These are phyloP conservation scores for Sussaba pulchella DNA, from an alignment of 2,888 invertebrate species.

Conservation along the genomic window DNA sequence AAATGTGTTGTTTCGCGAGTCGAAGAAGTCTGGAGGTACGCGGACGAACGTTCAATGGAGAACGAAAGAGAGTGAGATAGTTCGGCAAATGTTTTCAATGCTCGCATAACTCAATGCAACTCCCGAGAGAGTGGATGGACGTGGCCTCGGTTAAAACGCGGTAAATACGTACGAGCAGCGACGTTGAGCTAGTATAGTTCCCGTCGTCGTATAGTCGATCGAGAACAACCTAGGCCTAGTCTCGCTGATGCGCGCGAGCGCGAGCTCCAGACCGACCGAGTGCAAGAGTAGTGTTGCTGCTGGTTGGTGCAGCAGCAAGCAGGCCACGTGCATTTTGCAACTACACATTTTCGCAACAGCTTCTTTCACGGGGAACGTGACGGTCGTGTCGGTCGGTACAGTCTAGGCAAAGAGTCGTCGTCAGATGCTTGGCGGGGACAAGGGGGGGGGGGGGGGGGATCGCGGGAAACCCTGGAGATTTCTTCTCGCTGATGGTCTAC, in stretches of 20 bases:
- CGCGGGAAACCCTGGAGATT: neutral
- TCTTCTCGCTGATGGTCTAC: conserved; percentile 23
- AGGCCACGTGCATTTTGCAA: conserved; percentile 74
- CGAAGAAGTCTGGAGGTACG: conserved; percentile 26
- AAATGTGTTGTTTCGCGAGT: conserved; percentile 58
- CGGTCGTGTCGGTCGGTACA: conserved; percentile 59
- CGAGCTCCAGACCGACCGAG: conserved; percentile 18
- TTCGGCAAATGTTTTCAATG: too few species aligned
- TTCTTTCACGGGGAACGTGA: conserved; percentile 71
- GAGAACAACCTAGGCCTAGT: conserved; percentile 70
- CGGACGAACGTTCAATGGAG: conserved; percentile 36
- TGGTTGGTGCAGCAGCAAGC: conserved; percentile 21
- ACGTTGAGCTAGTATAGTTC: conserved; percentile 14
- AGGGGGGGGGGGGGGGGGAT: neutral
- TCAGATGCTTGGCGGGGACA: neutral
- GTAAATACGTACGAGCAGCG: conserved; percentile 32
- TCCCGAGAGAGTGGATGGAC: conserved; percentile 59
- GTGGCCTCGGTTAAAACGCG: conserved; percentile 59
- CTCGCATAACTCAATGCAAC: conserved; percentile 39
- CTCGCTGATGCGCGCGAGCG: conserved; percentile 43
- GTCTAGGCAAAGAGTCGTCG: conserved; percentile 52
- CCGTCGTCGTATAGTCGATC: conserved; percentile 46
- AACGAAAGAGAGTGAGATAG: conserved; percentile 30
- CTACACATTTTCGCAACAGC: conserved; percentile 74
- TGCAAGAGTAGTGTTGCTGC: conserved; percentile 10